Evolutionary conservation across 2,113 vertebrate genomes (phyloP).

Genomic region (Gila orcuttii): DNA sequence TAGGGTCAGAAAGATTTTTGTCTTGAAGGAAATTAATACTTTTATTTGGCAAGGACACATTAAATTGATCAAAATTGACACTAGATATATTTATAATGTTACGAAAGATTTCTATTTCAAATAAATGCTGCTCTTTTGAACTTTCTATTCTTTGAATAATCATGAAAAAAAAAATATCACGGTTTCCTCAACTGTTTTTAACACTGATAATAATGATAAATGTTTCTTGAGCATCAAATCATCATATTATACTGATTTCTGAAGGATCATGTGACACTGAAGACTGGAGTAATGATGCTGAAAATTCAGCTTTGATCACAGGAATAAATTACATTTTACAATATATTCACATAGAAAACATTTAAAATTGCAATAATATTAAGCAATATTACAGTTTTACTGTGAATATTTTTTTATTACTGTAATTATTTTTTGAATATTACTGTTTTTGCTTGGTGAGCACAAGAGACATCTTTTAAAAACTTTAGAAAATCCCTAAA

Average conservation of each 20-base stretch:
- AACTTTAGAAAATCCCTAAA: background rate
- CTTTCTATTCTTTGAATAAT: background rate
- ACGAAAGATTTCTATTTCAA: background rate
- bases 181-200: no score
- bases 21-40: no score
- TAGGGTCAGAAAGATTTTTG: background rate
- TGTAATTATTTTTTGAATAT: background rate
- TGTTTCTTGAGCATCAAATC: no score
- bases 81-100: background rate
- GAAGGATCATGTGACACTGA: background rate
- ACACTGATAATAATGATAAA: no score
- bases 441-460: background rate
- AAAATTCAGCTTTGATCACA: background rate
- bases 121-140: background rate
- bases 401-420: no score
- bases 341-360: background rate
- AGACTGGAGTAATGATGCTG: background rate
- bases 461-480: background rate
- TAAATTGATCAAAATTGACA: background rate
- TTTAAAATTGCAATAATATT: background rate
- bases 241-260: no score
- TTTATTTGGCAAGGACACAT: background rate
- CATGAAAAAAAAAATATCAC: background rate
- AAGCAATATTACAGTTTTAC: background rate
- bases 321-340: background rate